phyloP scores from a whole-genome alignment of 2,113 vertebrate genomes.

The Pelodiscus sinensis region DNA sequence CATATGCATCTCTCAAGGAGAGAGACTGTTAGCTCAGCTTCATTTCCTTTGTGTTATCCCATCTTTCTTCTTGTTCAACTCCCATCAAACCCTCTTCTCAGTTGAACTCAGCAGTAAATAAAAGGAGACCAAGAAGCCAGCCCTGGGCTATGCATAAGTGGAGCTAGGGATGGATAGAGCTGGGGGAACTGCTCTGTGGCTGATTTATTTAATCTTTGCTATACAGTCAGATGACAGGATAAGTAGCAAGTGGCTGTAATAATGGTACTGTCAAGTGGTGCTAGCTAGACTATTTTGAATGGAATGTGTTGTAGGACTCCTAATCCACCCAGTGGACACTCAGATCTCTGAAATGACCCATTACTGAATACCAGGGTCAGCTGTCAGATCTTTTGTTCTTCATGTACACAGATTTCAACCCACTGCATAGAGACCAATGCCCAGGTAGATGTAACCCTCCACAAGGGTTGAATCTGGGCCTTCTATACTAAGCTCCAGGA shows the following conservation, averaged over 20 bases:
- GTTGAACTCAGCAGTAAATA: slow-evolving; percentile 52
- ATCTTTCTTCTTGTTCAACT: slow-evolving; percentile 37
- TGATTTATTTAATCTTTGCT: slow-evolving; percentile 19
- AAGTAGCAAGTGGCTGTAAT: not conserved
- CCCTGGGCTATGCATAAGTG: not conserved
- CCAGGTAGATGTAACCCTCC: not conserved
- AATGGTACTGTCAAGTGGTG: not conserved
- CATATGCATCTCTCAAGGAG: not conserved
- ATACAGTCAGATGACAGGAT: not conserved
- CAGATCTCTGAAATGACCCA: not conserved
- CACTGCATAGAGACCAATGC: not conserved
- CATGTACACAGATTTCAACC: not conserved
- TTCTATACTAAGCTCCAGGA: no score
- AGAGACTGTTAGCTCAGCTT: slow-evolving; percentile 33
- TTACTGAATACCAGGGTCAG: not conserved
- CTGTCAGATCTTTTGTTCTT: not conserved
- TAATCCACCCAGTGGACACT: not conserved
- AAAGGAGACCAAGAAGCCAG: slow-evolving; percentile 57
- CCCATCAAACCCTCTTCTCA: slow-evolving; percentile 32
- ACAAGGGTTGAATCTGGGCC: no score
- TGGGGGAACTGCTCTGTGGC: slow-evolving; percentile 29
- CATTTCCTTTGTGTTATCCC: not conserved
- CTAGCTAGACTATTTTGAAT: not conserved
- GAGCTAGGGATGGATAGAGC: slow-evolving; percentile 8
- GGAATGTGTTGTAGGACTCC: not conserved